Conservation (phyloP, 2,888 invertebrate species). For the Apamea sordens region DNA sequence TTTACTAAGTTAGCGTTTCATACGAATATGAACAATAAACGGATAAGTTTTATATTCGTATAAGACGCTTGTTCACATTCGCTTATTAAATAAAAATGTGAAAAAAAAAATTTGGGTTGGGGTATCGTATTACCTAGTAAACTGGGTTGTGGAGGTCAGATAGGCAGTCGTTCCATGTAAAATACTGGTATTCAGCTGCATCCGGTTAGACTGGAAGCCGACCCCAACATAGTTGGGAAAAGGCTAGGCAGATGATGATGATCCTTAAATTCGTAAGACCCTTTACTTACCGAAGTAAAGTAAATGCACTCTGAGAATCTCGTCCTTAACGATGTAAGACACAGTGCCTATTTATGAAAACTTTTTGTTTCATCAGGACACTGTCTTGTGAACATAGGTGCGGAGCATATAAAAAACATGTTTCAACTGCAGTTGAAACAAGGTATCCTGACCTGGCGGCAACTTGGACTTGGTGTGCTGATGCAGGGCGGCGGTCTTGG, state of each 20-base stretch:
- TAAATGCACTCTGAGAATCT: neutral
- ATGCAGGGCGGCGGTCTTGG: slow-evolving; percentile 80
- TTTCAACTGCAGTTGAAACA: neutral
- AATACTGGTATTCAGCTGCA: too few species aligned
- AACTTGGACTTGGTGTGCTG: slow-evolving; percentile 71
- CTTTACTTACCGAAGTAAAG: neutral
- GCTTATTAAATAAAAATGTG: too few species aligned
- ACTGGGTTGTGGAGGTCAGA: too few species aligned
- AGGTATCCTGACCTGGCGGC: slow-evolving; percentile 75
- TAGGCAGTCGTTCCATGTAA: too few species aligned
- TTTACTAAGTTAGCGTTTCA: neutral
- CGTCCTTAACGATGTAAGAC: neutral
- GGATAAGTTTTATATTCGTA: neutral
- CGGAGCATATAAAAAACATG: neutral
- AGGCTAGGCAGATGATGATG: too few species aligned
- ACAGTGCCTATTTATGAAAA: neutral
- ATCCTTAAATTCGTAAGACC: too few species aligned
- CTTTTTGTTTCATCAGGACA: neutral
- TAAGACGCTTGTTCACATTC: neutral
- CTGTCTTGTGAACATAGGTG: neutral
- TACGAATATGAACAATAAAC: neutral
- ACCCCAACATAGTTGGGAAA: too few species aligned
- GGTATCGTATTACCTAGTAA: too few species aligned
- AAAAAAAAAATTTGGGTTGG: too few species aligned
- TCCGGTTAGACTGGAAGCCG: too few species aligned